These are phyloP conservation scores for Ellobius talpinus DNA, from an alignment of 2,113 vertebrate species.

Conservation along the genomic window DNA sequence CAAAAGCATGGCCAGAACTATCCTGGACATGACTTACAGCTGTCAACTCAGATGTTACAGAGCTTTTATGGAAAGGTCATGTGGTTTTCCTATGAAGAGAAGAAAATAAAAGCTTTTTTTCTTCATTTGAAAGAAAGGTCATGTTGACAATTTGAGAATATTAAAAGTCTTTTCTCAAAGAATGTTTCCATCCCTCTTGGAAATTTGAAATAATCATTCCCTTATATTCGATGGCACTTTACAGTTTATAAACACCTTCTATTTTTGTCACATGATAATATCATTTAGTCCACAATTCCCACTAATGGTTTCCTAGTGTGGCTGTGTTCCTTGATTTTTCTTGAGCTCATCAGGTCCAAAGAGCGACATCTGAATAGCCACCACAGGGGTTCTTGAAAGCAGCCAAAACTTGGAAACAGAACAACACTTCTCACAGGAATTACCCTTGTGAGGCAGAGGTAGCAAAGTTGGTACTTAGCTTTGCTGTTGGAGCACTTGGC, in stretches of 20 bases:
- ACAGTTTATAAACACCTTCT: slow-evolving; percentile 35
- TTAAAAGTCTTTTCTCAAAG: neutral
- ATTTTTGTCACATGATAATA: neutral
- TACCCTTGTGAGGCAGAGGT: neutral
- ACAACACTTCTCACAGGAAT: neutral
- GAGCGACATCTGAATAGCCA: neutral
- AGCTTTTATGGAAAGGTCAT: slow-evolving; percentile 56
- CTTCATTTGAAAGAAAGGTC: slow-evolving; percentile 57
- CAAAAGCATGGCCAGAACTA: neutral
- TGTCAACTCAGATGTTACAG: neutral
- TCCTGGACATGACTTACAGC: neutral
- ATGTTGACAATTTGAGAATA: slow-evolving; percentile 23
- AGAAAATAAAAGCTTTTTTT: slow-evolving; percentile 4
- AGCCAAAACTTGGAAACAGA: neutral
- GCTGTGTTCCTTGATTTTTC: neutral
- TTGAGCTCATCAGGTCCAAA: neutral
- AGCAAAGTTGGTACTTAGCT: neutral
- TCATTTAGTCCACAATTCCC: neutral
- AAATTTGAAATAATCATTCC: neutral
- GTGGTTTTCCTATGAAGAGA: slow-evolving; percentile 50
- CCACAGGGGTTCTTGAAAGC: fast-evolving
- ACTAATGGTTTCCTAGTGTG: neutral
- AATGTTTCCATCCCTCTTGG: neutral
- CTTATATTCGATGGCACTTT: neutral
- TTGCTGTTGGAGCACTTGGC: neutral